Evolutionary conservation across 2,797 vertebrate genomes (phyloP).

Genomic region (Molossus molossus): DNA sequence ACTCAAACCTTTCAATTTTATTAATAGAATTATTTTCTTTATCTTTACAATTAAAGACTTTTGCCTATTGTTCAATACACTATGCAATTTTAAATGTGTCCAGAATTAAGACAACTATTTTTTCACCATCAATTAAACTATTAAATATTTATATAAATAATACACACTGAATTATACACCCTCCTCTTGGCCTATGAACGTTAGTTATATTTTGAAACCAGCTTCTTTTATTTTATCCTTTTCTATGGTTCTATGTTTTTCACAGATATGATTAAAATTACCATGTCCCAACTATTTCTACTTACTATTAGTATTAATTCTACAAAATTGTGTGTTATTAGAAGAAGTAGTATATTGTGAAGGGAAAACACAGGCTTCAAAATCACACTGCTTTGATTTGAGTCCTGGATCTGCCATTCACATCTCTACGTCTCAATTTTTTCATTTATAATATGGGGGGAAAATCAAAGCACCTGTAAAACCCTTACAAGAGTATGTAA

Average conservation of each 20-base stretch:
- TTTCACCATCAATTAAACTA: not conserved
- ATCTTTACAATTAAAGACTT: not conserved
- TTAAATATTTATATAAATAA: conserved; percentile 11
- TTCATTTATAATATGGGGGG: not conserved
- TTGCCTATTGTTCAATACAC: not conserved
- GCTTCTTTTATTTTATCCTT: not conserved
- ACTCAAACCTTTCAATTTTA: not conserved
- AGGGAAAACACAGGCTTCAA: not conserved
- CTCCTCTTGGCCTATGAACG: not conserved
- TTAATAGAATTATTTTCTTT: not conserved
- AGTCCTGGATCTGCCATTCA: not conserved
- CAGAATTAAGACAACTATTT: not conserved
- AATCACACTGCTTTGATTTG: not conserved
- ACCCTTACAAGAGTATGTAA: not conserved
- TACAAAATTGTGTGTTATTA: not conserved
- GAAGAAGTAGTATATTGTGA: not conserved
- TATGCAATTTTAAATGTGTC: conserved; percentile 38
- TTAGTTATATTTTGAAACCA: not conserved
- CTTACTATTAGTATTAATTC: not conserved
- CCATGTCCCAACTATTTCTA: not conserved
- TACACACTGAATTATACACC: not conserved
- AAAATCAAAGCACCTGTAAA: not conserved
- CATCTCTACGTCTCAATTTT: not conserved
- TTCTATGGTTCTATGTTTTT: not conserved
- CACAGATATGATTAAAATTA: not conserved